phyloP scores from a whole-genome alignment of 2,888 invertebrate genomes.

The Pandemis corylana region DNA sequence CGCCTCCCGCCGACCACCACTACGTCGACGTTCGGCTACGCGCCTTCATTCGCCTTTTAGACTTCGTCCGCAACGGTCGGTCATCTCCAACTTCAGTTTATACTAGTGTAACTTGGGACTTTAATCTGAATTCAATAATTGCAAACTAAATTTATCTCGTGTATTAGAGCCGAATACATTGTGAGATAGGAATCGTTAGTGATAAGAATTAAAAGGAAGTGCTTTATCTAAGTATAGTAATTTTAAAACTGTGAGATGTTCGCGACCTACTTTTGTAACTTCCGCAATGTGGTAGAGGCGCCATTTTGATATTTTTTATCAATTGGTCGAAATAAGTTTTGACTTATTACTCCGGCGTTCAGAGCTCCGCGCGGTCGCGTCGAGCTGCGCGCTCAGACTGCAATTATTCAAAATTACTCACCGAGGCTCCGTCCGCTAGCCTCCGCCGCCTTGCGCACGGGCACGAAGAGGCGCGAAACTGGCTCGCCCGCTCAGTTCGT shows the following conservation, averaged over 20 bases:
- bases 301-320: constrained; percentile 65
- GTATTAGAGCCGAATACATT: constrained; percentile 48
- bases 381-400: constrained; percentile 44
- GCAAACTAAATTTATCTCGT: constrained; percentile 54
- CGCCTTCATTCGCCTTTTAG: constrained; percentile 79
- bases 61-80: constrained; percentile 68
- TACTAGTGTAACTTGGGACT: constrained; percentile 67
- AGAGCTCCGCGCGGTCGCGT: constrained; percentile 51
- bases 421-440: background rate
- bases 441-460: background rate
- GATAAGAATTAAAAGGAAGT: constrained; percentile 58
- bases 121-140: constrained; percentile 55
- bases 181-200: constrained; percentile 55
- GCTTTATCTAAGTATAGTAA: constrained; percentile 50
- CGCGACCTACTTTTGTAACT: constrained; percentile 79
- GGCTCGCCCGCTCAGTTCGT: constrained; percentile 46
- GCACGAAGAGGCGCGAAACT: constrained; percentile 38
- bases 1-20: constrained; percentile 67
- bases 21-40: constrained; percentile 64
- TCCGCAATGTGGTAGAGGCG: constrained; percentile 73
- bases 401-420: constrained; percentile 51
- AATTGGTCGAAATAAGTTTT: constrained; percentile 45
- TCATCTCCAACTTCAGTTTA: constrained; percentile 53
- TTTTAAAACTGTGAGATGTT: constrained; percentile 63
- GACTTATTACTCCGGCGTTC: constrained; percentile 46